Conservation (phyloP, 2,888 invertebrate genomes). For the Drosophila testacea region DNA sequence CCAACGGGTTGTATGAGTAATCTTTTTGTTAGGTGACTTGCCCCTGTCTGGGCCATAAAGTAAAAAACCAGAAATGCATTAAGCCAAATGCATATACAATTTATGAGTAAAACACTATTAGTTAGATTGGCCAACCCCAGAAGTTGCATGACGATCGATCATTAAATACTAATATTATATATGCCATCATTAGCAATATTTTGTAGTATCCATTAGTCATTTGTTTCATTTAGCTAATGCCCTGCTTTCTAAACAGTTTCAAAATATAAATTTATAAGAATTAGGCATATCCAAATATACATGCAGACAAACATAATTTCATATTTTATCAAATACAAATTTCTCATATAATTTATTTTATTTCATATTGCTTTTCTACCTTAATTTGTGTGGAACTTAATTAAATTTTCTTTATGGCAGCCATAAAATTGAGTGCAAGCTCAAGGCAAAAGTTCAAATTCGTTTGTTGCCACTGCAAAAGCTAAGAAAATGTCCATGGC, state of each 20-base stretch:
- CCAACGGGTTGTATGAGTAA: constrained; percentile 50
- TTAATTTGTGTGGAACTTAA: constrained; percentile 42
- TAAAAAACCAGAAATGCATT: constrained; percentile 55
- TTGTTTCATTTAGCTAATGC: constrained; percentile 56
- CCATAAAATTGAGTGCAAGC: constrained; percentile 28
- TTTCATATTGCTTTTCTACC: constrained; percentile 12
- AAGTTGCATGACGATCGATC: constrained; percentile 46
- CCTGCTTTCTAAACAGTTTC: constrained; percentile 5
- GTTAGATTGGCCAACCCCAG: constrained; percentile 48
- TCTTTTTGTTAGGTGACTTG: constrained; percentile 30
- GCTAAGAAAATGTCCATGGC: constrained; percentile 24
- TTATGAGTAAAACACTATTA: constrained; percentile 21
- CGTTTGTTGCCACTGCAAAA: constrained; percentile 27
- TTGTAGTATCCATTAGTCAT: constrained; percentile 8
- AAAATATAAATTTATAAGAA: constrained; percentile 20
- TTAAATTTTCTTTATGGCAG: constrained; percentile 37
- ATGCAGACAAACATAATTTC: constrained; percentile 11
- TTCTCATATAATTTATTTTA: constrained; percentile 41
- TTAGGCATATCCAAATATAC: background rate
- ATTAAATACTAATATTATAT: constrained; percentile 37
- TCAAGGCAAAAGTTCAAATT: constrained; percentile 33
- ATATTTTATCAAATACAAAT: constrained; percentile 33
- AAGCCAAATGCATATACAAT: constrained; percentile 59
- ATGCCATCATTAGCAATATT: constrained; percentile 18
- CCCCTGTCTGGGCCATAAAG: constrained; percentile 3